Evolutionary conservation across 2,888 invertebrate species (phyloP).

Genomic region (Sminthurinus aureus): DNA sequence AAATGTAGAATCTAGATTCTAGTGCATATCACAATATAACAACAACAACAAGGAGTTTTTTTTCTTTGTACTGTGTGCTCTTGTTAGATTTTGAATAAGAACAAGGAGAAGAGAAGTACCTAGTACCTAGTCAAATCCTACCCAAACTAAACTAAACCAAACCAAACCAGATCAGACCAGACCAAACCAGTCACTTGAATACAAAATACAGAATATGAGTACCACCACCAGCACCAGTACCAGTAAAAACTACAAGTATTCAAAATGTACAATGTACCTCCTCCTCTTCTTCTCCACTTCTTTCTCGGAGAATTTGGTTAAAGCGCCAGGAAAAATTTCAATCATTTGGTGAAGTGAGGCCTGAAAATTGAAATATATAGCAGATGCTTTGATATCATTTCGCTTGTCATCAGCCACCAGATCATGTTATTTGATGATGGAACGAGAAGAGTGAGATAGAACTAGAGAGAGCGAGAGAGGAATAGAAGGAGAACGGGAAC

Average conservation of each 20-base stretch:
- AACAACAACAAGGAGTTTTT: not conserved
- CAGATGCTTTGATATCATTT: conserved; percentile 61
- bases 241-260: not conserved
- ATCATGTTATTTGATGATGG: conserved; percentile 60
- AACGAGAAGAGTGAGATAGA: not conserved
- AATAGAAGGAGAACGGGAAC: conserved; percentile 30
- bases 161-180: too few species aligned
- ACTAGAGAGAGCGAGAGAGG: not conserved
- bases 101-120: not conserved
- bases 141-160: not conserved
- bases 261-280: not conserved
- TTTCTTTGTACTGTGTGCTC: not conserved
- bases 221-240: not conserved
- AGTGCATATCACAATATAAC: not conserved
- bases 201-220: too few species aligned
- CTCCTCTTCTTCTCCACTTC: not conserved
- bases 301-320: conserved; percentile 14
- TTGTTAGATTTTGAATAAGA: not conserved
- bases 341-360: conserved; percentile 61
- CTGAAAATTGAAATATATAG: conserved; percentile 61
- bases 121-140: not conserved
- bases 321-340: conserved; percentile 59
- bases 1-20: too few species aligned
- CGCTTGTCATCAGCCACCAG: conserved; percentile 60
- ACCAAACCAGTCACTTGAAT: too few species aligned